Percentiles rank a stretch among this genome's conserved stretches.
Evolutionary conservation across 2,797 vertebrate genomes (phyloP).

Genomic region (Chromis chromis): DNA sequence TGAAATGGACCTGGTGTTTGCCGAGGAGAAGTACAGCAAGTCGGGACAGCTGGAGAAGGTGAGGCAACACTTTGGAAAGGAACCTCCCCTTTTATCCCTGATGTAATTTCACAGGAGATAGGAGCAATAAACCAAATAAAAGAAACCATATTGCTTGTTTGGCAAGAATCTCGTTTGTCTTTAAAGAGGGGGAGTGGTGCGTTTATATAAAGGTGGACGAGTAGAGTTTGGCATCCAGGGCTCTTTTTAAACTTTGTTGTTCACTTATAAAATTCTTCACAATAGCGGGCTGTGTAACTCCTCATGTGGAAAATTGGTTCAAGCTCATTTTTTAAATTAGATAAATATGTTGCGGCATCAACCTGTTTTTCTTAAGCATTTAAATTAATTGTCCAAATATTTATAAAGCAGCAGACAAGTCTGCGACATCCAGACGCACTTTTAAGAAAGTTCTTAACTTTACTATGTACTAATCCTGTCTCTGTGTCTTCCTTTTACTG

Average conservation of each 20-base stretch:
- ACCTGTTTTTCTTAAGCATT: constrained; percentile 12
- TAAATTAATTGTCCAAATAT: constrained; percentile 1
- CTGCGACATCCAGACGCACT: constrained; percentile 1
- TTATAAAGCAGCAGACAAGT: constrained; percentile 11
- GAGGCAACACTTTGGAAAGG: constrained; percentile 70
- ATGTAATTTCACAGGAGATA: constrained; percentile 63
- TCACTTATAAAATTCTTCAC: constrained; percentile 27
- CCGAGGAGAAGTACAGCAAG: constrained; percentile 98
- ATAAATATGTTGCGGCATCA: constrained; percentile 10
- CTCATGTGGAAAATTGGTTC: neutral
- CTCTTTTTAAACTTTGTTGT: constrained; percentile 34
- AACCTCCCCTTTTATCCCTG: constrained; percentile 44
- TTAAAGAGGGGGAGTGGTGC: constrained; percentile 26
- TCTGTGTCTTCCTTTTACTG: neutral
- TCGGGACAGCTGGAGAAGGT: constrained; percentile 98
- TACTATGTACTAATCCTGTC: neutral
- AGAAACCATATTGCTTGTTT: constrained; percentile 70
- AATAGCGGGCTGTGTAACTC: constrained; percentile 29
- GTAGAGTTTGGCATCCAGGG: constrained; percentile 20
- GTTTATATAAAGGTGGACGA: constrained; percentile 53
- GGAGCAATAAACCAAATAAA: constrained; percentile 68
- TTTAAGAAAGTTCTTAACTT: neutral
- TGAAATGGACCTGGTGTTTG: constrained; percentile 98
- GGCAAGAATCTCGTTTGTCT: constrained; percentile 40
- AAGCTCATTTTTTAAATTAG: constrained; percentile 25